Base-by-base conservation (phyloP, 2,888 invertebrate genomes). In the Trichopria drosophilae region DNA sequence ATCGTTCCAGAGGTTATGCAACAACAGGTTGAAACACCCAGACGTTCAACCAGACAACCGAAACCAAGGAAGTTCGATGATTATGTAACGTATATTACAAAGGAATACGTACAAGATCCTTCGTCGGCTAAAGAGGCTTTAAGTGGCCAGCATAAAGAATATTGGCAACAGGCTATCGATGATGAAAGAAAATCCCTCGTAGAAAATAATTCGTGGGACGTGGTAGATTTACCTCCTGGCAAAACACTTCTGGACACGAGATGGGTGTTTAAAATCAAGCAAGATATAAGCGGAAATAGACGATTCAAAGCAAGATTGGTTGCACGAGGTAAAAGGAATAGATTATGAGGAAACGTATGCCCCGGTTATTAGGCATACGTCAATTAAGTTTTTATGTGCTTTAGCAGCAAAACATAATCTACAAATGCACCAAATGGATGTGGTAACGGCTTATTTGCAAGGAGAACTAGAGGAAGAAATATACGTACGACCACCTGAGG, bases 361-460 rank as follows among this genome's bases (percentile, higher is more conserved):
- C 35, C 61, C 58, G 6, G 59, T 62, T 0, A 56, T 54, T n/a
- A 29, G 59, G n/a, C 49, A 53, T 31, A 41, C 37, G 18, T 58
- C 59, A 1, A 43, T 60, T 13, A 52, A 51, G 16, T 54, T 51
- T 29, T 46, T 63, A 15, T 43, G 61, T 10, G 63, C 61, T 9
- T 10, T 61, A 9, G 58, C 60, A 7, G 63, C 54, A 6, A 39
- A 52, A 41, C 20, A 53, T 5, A 49, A 58, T 13, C 26, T 61
- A 10, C 37, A 55, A 12, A 56, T 62, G 15, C 55, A 63, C 4
- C 64, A 62, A 18, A 41, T 66, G 22, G 65, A 65, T 58, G 63
- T 62, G 4, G 53, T 55, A 4, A 60, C 66, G 7, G 65, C 65
- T 2, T 66, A 62, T 44, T 43, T 66, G 13, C 55, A 65, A 47